Conservation (phyloP, 92 coral and sea anemone genomes). For the Palythoa caribaeorum region DNA sequence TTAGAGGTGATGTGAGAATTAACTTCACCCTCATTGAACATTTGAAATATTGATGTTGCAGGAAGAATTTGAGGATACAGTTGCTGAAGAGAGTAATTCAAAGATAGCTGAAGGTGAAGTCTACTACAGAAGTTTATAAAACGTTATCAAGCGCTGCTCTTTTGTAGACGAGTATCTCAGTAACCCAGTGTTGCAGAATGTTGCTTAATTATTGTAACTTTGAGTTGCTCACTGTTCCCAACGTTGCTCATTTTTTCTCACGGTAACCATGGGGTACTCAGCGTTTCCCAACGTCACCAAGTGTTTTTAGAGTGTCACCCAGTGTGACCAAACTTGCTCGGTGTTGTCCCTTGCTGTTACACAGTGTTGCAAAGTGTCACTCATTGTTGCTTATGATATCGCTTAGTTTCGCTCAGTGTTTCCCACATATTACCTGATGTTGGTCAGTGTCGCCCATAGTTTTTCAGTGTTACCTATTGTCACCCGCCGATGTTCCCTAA, state of each 20-base stretch:
- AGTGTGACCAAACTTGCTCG: background rate
- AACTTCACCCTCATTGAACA: too few relatives aligned
- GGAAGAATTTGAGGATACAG: constrained; percentile 15
- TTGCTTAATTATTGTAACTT: too few relatives aligned
- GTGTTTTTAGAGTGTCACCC: background rate
- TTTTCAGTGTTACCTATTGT: background rate
- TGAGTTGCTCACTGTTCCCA: too few relatives aligned
- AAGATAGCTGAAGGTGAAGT: constrained; percentile 10
- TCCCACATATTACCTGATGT: background rate
- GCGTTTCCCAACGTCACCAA: background rate
- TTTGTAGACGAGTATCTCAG: background rate
- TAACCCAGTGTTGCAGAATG: too few relatives aligned
- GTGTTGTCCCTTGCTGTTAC: background rate
- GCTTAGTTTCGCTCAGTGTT: background rate
- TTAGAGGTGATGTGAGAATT: too few relatives aligned
- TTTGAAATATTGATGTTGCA: background rate
- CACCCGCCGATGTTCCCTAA: background rate
- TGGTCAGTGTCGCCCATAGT: background rate
- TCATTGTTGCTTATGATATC: background rate
- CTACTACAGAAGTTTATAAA: background rate
- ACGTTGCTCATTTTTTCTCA: too few relatives aligned
- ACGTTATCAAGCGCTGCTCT: background rate
- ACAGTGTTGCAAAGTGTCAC: background rate
- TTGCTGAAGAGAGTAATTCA: background rate
- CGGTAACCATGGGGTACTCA: too few relatives aligned